phyloP scores from a whole-genome alignment of 2,888 invertebrate genomes.

The Chorisops tibialis region DNA sequence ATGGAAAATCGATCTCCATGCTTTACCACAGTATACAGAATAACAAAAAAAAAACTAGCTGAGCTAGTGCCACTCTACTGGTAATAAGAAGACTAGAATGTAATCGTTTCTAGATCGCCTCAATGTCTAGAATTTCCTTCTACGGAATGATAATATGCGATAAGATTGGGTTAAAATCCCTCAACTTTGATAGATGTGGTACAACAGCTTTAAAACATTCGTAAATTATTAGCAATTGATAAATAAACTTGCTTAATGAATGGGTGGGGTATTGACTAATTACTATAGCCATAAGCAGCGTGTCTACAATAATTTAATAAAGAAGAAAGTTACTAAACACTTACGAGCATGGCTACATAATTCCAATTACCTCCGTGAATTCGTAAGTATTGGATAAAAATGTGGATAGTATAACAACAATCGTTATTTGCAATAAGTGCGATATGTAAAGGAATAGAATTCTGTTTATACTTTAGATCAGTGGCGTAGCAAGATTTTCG shows the following conservation, averaged over 20 bases:
- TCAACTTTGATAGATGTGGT: conserved; percentile 13
- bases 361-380: too few species aligned
- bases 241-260: conserved; percentile 4
- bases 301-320: too few species aligned
- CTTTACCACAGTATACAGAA: not conserved
- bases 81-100: not conserved
- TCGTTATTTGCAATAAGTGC: too few species aligned
- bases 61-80: not conserved
- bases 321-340: too few species aligned
- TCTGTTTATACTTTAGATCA: too few species aligned
- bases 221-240: conserved; percentile 9
- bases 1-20: conserved; percentile 16
- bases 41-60: not conserved
- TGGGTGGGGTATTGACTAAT: conserved; percentile 5
- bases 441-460: too few species aligned
- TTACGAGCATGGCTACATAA: too few species aligned
- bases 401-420: too few species aligned
- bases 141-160: conserved; percentile 6
- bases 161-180: conserved; percentile 18
- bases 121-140: conserved; percentile 7
- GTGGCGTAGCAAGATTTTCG: too few species aligned
- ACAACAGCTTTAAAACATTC: conserved; percentile 10
- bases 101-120: not conserved
- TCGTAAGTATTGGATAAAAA: too few species aligned
- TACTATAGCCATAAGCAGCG: not conserved